Evolutionary conservation across 2,888 invertebrate genomes (phyloP), one percentile per base, ranked within the genome.

Genomic region (Ennomos fuscantarius): DNA sequence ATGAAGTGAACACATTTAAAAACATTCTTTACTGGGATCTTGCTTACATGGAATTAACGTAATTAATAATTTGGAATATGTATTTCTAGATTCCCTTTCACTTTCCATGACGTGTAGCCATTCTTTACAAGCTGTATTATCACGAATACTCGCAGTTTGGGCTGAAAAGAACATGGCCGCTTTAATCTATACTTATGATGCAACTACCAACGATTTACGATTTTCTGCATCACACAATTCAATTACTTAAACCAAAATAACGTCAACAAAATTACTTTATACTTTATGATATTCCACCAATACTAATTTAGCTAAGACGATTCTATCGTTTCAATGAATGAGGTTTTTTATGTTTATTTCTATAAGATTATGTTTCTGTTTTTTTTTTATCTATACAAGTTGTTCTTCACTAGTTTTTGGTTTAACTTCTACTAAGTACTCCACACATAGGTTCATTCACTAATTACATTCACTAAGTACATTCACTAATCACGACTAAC

Each of bases 401-500:
- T 15, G 45, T 40, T n/a, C 45, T 45, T 41, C 44, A 40, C 39
- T 8, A 36, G 35, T 40, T 43, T 47, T 31, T 44, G 8, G 39
- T 47, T 53, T 47, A 33, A 53, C 52, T 48, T 45, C 53, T 58
- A 49, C n/a, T 58, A 40, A 49, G 40, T 49, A 58, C 49, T 53
- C 53, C 39, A 36, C 47, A 39, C 11, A 31, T 52, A 6, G n/a
- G 2, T 6, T 3, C 5, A 24, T 24, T 6, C 53, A 44, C 48
- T 40, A 49, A 48, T 54, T 51, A 59, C 70, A n/a, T n/a, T n/a
- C n/a, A n/a, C n/a, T n/a, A n/a, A 6, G 2, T 6, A 6, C 5
- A 24, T 24, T 6, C 53, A 44, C 48, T 40, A 49, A 48, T 54
- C 47, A 59, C 70, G 74, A 70, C 65, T 72, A 72, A 79, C 77